These are phyloP conservation scores for Meda fulgida DNA, from an alignment of 2,797 vertebrate genomes.

Conservation along the genomic window DNA sequence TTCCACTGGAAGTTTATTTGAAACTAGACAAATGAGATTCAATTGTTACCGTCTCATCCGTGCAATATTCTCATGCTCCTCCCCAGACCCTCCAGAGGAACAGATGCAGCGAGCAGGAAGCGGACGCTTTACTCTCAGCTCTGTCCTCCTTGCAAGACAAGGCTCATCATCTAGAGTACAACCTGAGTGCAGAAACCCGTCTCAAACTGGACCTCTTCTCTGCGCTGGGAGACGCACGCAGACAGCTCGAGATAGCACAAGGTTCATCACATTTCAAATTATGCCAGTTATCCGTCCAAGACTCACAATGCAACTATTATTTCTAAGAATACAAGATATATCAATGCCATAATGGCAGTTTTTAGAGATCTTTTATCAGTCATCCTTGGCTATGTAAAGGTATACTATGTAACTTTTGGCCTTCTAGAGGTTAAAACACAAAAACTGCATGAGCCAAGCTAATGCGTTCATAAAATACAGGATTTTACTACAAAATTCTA, in stretches of 20 bases:
- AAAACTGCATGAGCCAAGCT: background rate
- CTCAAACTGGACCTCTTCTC: constrained; percentile 87
- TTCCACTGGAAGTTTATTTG: background rate
- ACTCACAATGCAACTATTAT: background rate
- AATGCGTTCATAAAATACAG: too few relatives aligned
- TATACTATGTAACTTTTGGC: background rate
- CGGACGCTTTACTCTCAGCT: constrained; percentile 80
- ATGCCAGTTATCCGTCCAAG: background rate
- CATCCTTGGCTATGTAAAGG: background rate
- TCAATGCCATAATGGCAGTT: background rate
- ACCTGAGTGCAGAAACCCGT: constrained; percentile 84
- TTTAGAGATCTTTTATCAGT: background rate
- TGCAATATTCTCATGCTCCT: constrained; percentile 1
- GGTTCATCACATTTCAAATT: constrained; percentile 63
- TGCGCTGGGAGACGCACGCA: constrained; percentile 81
- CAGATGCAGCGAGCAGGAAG: constrained; percentile 77
- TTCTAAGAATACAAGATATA: background rate
- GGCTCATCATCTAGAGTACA: constrained; percentile 85
- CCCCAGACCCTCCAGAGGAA: constrained; percentile 66
- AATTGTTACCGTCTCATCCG: background rate
- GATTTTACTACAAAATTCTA: too few relatives aligned
- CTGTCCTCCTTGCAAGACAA: constrained; percentile 85
- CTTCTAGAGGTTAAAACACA: background rate
- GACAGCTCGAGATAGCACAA: constrained; percentile 84
- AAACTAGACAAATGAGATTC: background rate